Conservation (phyloP, 2,797 vertebrate species). For the Danionella dracula region DNA sequence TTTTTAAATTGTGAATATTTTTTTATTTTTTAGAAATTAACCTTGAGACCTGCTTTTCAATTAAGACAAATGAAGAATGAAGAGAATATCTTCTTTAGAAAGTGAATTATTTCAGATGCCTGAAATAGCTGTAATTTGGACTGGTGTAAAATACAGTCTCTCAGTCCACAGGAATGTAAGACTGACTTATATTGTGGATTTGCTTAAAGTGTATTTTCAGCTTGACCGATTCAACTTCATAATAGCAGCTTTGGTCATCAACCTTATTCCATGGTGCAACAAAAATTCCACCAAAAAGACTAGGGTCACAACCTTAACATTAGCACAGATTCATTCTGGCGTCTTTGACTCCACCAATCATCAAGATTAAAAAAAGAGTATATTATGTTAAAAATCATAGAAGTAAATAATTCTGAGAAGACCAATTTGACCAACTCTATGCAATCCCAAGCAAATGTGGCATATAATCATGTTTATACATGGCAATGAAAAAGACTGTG, state of each 20-base stretch:
- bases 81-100: too few relatives aligned
- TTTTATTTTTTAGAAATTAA: too few relatives aligned
- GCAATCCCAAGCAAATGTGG: too few relatives aligned
- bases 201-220: conserved; percentile 48
- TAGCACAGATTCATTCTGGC: background rate
- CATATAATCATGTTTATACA: conserved; percentile 52
- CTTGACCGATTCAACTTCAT: conserved; percentile 53
- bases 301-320: background rate
- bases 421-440: conserved; percentile 42
- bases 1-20: too few relatives aligned
- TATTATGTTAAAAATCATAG: background rate
- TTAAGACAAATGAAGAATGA: too few relatives aligned
- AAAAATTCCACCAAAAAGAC: conserved; percentile 43
- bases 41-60: too few relatives aligned
- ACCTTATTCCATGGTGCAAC: conserved; percentile 46
- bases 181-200: conserved; percentile 65
- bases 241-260: conserved; percentile 58
- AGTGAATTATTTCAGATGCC: conserved; percentile 38
- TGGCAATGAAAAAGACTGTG: background rate
- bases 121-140: conserved; percentile 51
- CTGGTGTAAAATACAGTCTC: conserved; percentile 58
- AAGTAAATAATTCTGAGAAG: conserved; percentile 18
- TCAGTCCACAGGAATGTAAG: conserved; percentile 62
- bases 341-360: background rate
- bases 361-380: background rate